Evolutionary conservation across 2,113 vertebrate species (phyloP).

Genomic region (Struthio camelus): DNA sequence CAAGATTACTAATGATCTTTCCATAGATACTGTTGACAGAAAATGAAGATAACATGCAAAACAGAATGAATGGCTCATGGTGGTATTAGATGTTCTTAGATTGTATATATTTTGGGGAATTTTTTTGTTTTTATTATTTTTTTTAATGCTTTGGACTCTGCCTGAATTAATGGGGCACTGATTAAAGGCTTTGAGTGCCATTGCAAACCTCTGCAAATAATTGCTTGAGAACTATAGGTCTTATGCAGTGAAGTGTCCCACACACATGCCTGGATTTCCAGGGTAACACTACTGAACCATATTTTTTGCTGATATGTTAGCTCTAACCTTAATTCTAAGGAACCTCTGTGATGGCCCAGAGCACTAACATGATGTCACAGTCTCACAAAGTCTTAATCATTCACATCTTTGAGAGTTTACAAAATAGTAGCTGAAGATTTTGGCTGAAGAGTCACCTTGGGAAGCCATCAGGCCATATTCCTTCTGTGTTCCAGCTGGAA

Average conservation of each 20-base stretch:
- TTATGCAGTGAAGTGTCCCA: not conserved
- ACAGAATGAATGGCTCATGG: not conserved
- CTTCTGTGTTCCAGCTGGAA: not conserved
- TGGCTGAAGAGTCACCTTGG: not conserved
- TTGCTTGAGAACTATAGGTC: not conserved
- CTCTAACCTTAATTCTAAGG: not conserved
- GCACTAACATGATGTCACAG: not conserved
- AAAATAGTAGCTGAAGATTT: not conserved
- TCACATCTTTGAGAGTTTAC: not conserved
- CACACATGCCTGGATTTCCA: not conserved
- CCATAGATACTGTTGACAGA: constrained; percentile 48
- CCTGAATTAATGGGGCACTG: not conserved
- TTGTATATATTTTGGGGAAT: not conserved
- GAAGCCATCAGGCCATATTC: not conserved
- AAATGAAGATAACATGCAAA: constrained; percentile 38
- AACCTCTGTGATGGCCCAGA: not conserved
- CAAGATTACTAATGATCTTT: constrained; percentile 49
- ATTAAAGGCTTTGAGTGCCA: constrained; percentile 8
- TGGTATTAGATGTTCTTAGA: not conserved
- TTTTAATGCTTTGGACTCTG: not conserved
- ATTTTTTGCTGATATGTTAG: not conserved
- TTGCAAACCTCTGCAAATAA: not conserved
- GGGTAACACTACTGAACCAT: not conserved
- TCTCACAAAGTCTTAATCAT: not conserved
- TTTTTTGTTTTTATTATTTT: not conserved